phyloP scores from a whole-genome alignment of 2,113 vertebrate genomes.

The Phylloscopus trochilus region DNA sequence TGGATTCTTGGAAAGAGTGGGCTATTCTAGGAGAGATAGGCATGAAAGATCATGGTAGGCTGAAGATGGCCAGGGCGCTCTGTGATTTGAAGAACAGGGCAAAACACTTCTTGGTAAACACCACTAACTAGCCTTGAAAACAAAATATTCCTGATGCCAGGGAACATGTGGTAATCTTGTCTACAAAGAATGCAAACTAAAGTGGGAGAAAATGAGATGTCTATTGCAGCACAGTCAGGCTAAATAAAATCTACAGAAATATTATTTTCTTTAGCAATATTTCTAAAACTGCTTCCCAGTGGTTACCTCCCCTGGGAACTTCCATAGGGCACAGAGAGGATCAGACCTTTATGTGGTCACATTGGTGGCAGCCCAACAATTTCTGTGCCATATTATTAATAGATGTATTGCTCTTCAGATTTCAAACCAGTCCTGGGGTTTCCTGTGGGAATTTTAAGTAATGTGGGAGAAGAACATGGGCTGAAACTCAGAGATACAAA shows the following conservation, averaged over 20 bases:
- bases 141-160: neutral
- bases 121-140: neutral
- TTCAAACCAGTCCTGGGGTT: neutral
- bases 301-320: neutral
- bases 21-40: neutral
- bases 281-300: neutral
- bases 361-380: neutral
- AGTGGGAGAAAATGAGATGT: neutral
- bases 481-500: neutral
- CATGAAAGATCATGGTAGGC: neutral
- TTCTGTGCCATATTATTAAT: neutral
- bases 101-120: conserved; percentile 1
- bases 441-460: neutral
- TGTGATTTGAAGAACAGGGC: neutral
- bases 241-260: neutral
- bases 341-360: neutral
- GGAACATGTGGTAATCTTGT: neutral
- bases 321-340: neutral
- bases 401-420: neutral
- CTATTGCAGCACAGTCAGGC: neutral
- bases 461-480: neutral
- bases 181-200: neutral
- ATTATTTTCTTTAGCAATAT: neutral
- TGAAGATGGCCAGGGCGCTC: neutral
- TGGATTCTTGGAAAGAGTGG: neutral